Evolutionary conservation across 2,797 vertebrate species (phyloP).

Genomic region (Neosilurus mollespiculum): DNA sequence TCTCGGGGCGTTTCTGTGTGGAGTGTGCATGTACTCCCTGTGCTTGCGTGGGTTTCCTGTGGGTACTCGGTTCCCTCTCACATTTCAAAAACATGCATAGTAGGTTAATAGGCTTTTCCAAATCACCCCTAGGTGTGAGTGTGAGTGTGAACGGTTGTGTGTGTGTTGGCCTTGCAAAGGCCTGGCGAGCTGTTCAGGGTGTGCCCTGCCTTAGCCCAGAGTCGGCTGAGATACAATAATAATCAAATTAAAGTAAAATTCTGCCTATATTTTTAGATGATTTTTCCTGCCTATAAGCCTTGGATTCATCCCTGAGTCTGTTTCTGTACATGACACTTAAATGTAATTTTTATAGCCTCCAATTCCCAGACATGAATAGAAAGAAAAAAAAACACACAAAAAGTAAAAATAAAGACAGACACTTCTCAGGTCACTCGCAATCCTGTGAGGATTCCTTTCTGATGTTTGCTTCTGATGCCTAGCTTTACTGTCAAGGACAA

Average conservation of each 20-base stretch:
- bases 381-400: conserved; percentile 1
- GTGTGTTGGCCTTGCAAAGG: too few relatives aligned
- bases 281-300: background rate
- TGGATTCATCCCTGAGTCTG: background rate
- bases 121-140: too few relatives aligned
- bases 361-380: background rate
- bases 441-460: conserved; percentile 33
- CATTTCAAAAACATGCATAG: too few relatives aligned
- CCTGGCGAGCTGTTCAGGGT: too few relatives aligned
- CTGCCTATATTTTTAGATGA: background rate
- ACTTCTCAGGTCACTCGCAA: conserved; percentile 34
- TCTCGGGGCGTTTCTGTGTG: too few relatives aligned
- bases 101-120: too few relatives aligned
- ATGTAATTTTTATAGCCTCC: conserved; percentile 28
- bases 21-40: too few relatives aligned
- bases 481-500: conserved; percentile 42
- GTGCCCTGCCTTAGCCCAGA: too few relatives aligned
- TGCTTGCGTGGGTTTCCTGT: too few relatives aligned
- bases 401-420: conserved; percentile 39
- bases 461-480: conserved; percentile 23
- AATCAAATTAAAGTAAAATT: background rate
- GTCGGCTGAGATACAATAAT: too few relatives aligned
- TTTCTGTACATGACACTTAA: conserved; percentile 1
- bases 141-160: too few relatives aligned
- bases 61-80: too few relatives aligned